Percentiles rank a stretch among this genome's conserved stretches.
Conservation (phyloP, 1,140 invertebrate species). For the Apis mellifera region DNA sequence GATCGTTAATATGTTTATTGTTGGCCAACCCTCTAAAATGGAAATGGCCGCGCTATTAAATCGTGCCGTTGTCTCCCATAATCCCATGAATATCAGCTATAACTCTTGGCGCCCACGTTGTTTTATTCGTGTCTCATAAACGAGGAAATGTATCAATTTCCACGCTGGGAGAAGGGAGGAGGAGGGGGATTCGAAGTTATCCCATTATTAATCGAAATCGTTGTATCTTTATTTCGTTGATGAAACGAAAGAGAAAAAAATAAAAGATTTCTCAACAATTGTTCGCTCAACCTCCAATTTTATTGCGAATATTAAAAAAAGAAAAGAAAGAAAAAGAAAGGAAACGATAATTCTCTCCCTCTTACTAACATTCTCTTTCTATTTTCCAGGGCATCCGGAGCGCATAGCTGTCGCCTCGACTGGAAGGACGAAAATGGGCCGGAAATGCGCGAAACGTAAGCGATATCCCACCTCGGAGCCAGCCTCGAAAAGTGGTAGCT, state of each 20-base stretch:
- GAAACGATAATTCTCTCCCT: not conserved
- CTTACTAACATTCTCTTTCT: not conserved
- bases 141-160: constrained; percentile 43
- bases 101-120: constrained; percentile 30
- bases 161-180: not conserved
- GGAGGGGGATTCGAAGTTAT: not conserved
- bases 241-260: not conserved
- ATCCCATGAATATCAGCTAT: constrained; percentile 50
- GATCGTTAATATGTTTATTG: constrained; percentile 63
- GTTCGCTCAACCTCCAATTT: too few relatives aligned
- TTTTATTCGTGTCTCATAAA: constrained; percentile 46
- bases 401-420: not conserved
- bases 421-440: constrained; percentile 21
- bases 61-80: constrained; percentile 58
- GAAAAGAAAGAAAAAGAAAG: too few relatives aligned
- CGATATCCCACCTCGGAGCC: constrained; percentile 8
- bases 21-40: constrained; percentile 54
- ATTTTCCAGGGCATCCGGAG: constrained; percentile 11
- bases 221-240: not conserved
- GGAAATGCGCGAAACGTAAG: constrained; percentile 23
- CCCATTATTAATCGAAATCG: constrained; percentile 22
- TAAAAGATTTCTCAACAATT: too few relatives aligned
- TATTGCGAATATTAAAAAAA: too few relatives aligned
- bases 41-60: constrained; percentile 59
- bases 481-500: constrained; percentile 21